Conservation (phyloP, 1,140 invertebrate genomes). For the Caenorhabditis inopinata region DNA sequence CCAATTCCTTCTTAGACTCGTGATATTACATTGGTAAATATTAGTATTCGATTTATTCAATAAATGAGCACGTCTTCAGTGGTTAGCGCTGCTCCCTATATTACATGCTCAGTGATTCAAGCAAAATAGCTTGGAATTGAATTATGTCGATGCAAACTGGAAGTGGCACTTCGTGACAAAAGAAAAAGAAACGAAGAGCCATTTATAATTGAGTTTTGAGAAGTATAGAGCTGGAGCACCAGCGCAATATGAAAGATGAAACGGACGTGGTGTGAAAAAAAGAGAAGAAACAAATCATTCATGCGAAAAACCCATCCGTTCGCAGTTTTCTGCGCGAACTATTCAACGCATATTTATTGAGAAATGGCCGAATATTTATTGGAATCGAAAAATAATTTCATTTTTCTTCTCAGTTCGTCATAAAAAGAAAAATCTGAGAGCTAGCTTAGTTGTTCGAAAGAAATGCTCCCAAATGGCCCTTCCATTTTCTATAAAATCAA, state of each 20-base stretch:
- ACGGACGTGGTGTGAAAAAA: background rate
- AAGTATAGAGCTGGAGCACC: too few species aligned
- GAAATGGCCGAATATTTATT: too few species aligned
- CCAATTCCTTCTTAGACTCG: background rate
- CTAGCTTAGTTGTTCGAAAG: too few species aligned
- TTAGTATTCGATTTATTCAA: background rate
- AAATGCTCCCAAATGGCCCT: too few species aligned
- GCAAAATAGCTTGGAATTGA: background rate
- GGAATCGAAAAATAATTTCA: too few species aligned
- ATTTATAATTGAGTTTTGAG: constrained; percentile 7
- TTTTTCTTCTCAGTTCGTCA: too few species aligned
- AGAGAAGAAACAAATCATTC: background rate
- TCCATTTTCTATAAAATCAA: background rate
- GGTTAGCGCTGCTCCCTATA: too few species aligned
- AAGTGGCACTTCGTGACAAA: background rate
- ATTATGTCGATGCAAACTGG: background rate
- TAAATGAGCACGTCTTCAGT: background rate
- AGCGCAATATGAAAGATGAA: background rate
- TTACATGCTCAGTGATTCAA: too few species aligned
- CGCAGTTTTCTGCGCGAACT: background rate
- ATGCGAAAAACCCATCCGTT: background rate
- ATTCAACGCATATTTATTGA: too few species aligned
- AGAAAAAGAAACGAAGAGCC: background rate
- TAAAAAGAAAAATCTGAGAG: too few species aligned
- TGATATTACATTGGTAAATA: background rate